Evolutionary conservation across 2,888 invertebrate species (phyloP).

Genomic region (Scrobipalpa atriplicella): DNA sequence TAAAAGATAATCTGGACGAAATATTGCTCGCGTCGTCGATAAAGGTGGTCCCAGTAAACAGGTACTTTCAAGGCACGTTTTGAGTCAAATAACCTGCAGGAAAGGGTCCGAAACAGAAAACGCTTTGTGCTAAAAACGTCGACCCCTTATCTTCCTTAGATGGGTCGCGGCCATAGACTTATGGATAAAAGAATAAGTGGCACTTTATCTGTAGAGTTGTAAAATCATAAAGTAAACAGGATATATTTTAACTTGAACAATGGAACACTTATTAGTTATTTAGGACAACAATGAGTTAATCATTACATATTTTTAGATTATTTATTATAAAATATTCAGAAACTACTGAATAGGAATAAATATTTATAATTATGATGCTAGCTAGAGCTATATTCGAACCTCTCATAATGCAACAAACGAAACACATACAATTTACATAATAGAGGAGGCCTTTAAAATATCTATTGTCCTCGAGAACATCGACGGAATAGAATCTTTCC

Average conservation of each 20-base stretch:
- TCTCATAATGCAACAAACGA: background rate
- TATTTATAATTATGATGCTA: too few species aligned
- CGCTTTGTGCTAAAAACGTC: constrained; percentile 81
- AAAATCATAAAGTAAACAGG: background rate
- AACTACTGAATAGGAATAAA: too few species aligned
- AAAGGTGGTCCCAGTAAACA: constrained; percentile 70
- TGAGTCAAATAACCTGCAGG: constrained; percentile 75
- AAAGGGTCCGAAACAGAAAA: constrained; percentile 78
- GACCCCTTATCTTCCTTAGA: constrained; percentile 77
- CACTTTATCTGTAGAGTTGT: background rate
- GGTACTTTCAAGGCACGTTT: constrained; percentile 73
- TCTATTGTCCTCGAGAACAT: constrained; percentile 1
- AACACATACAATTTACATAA: background rate
- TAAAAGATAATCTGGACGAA: constrained; percentile 73
- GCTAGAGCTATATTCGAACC: background rate
- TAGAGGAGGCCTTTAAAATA: constrained; percentile 10
- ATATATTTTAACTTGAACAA: too few species aligned
- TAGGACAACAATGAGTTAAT: too few species aligned
- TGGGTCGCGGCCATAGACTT: constrained; percentile 71
- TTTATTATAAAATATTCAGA: too few species aligned
- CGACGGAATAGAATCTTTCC: constrained; percentile 6
- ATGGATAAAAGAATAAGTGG: constrained; percentile 49
- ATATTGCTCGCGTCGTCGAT: constrained; percentile 68
- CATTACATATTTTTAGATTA: too few species aligned
- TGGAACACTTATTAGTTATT: too few species aligned